Conservation (phyloP, 2,797 vertebrate genomes). For the Oophaga sylvatica region DNA sequence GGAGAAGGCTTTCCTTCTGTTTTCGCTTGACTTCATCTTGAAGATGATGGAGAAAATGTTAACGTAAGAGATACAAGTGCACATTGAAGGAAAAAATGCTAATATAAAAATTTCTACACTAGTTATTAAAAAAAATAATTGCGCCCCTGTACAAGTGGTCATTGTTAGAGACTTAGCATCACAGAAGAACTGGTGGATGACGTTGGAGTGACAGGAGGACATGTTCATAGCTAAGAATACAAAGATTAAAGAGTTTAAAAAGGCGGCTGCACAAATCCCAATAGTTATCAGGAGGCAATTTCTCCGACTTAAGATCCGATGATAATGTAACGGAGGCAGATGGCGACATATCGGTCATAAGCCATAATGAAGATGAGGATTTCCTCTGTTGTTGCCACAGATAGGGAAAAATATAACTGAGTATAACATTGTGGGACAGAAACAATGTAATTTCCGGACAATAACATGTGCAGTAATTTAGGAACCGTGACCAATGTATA, state of each 20-base stretch:
- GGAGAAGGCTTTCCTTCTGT: conserved; percentile 70
- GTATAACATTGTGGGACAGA: background rate
- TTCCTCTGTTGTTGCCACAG: background rate
- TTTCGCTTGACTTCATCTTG: conserved; percentile 24
- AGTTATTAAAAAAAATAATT: conserved; percentile 46
- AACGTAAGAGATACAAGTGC: conserved; percentile 60
- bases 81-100: conserved; percentile 66
- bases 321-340: conserved; percentile 1
- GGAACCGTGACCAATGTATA: too few relatives aligned
- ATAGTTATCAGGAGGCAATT: too few relatives aligned
- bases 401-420: background rate
- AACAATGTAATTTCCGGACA: background rate
- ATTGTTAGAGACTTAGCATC: conserved; percentile 22
- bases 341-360: background rate
- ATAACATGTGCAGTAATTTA: conserved; percentile 16
- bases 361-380: background rate
- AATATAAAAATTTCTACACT: conserved; percentile 54
- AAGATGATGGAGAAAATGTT: conserved; percentile 51
- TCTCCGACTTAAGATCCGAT: background rate
- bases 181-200: conserved; percentile 35
- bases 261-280: background rate
- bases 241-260: background rate
- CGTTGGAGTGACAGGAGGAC: conserved; percentile 2
- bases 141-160: background rate
- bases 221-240: background rate